A percentile compares a stretch with the other conserved stretches of the same genome.
phyloP scores from a whole-genome alignment of 2,888 invertebrate species.

The Axea sp. region DNA sequence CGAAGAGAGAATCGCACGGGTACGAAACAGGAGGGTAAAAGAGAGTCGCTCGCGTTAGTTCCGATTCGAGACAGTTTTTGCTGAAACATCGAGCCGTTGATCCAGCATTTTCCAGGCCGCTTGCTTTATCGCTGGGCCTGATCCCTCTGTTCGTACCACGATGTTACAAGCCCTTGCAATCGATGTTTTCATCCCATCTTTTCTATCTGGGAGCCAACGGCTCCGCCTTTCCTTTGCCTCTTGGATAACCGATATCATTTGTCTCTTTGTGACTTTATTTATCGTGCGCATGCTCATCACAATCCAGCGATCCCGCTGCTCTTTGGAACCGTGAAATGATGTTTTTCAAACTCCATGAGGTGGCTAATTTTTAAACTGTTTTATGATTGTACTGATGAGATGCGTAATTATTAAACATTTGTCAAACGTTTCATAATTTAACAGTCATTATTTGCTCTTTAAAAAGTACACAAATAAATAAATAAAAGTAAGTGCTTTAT shows the following conservation, averaged over 20 bases:
- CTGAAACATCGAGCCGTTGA: conserved; percentile 76
- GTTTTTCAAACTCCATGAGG: too few species aligned
- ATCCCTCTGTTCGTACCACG: conserved; percentile 75
- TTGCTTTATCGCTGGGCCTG: conserved; percentile 75
- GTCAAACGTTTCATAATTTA: too few species aligned
- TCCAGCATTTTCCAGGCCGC: conserved; percentile 77
- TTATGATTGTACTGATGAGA: too few species aligned
- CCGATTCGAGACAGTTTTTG: conserved; percentile 75
- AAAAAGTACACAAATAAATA: too few species aligned
- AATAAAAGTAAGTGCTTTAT: too few species aligned
- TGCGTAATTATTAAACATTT: too few species aligned
- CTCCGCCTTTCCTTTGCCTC: conserved; percentile 59
- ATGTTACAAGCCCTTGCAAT: conserved; percentile 76
- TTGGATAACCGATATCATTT: conserved; percentile 70
- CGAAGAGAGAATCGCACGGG: conserved; percentile 34
- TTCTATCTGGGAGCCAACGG: conserved; percentile 49
- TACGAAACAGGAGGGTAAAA: conserved; percentile 52
- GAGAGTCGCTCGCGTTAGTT: conserved; percentile 65
- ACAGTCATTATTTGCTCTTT: too few species aligned
- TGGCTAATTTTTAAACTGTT: too few species aligned
- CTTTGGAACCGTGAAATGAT: conserved; percentile 41
- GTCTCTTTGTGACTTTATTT: conserved; percentile 63
- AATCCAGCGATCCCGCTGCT: conserved; percentile 28
- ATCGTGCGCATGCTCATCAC: conserved; percentile 49
- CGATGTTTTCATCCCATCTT: conserved; percentile 70